phyloP scores from a whole-genome alignment of 2,797 vertebrate genomes.

The Sebastes hubbsi region DNA sequence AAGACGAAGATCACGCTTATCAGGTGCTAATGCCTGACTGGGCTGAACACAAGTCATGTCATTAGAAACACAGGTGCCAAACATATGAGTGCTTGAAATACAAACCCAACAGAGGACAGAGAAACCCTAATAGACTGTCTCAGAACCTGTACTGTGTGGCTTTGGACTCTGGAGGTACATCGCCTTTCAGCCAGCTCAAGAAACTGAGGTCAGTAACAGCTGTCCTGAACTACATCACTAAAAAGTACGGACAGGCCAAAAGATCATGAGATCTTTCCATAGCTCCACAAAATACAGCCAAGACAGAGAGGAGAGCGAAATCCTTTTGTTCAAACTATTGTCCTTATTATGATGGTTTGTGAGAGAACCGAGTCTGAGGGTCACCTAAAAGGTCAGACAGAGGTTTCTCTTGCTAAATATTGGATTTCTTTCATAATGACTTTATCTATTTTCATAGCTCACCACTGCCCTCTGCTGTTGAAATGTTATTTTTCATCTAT shows the following conservation, averaged over 20 bases:
- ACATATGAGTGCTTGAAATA: background rate
- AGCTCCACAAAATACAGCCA: background rate
- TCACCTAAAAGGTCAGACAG: background rate
- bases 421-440: background rate
- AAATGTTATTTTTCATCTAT: background rate
- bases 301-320: background rate
- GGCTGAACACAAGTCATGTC: background rate
- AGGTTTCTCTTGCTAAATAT: background rate
- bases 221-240: background rate
- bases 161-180: background rate
- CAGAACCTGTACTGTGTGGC: background rate
- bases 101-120: background rate
- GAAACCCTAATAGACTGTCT: background rate
- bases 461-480: constrained; percentile 53
- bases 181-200: background rate
- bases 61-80: background rate
- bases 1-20: background rate
- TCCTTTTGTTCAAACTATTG: background rate
- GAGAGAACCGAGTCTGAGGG: background rate
- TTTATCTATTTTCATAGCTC: constrained; percentile 10
- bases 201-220: background rate
- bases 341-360: background rate
- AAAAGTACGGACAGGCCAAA: background rate
- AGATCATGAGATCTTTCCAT: background rate
- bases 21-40: background rate